These are phyloP conservation scores for Vanessa cardui DNA, from an alignment of 2,888 invertebrate species.

Conservation along the genomic window DNA sequence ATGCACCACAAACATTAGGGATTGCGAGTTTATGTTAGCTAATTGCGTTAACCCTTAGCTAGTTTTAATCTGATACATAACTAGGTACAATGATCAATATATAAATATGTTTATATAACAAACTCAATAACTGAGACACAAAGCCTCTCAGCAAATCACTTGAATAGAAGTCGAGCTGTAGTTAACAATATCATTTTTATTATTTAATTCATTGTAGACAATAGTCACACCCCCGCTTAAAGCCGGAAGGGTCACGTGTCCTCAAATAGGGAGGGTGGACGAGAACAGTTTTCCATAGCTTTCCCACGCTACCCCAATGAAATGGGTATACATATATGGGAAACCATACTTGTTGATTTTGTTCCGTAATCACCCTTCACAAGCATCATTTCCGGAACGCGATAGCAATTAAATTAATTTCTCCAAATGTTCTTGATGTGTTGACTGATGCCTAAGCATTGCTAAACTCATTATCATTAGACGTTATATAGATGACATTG, in stretches of 20 bases:
- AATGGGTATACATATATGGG: slow-evolving; percentile 68
- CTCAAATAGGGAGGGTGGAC: slow-evolving; percentile 59
- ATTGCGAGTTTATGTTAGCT: no score
- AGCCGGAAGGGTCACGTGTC: slow-evolving; percentile 74
- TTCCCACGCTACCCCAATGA: slow-evolving; percentile 74
- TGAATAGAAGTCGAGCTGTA: slow-evolving; percentile 17
- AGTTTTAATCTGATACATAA: no score
- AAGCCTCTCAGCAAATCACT: neutral
- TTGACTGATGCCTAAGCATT: slow-evolving; percentile 18
- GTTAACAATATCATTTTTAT: slow-evolving; percentile 28
- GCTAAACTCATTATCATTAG: slow-evolving; percentile 28
- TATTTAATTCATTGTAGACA: slow-evolving; percentile 36
- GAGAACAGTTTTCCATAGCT: slow-evolving; percentile 69
- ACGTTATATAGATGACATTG: neutral
- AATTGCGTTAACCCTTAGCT: no score
- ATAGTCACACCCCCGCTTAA: slow-evolving; percentile 41
- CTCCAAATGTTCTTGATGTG: slow-evolving; percentile 37
- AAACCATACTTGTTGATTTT: slow-evolving; percentile 77
- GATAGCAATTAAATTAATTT: slow-evolving; percentile 45
- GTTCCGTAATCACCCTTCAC: slow-evolving; percentile 64
- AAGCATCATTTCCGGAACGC: slow-evolving; percentile 64
- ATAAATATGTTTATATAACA: no score
- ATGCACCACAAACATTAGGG: no score
- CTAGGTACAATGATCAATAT: no score
- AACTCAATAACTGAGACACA: neutral